These are phyloP conservation scores for Brachirus orientalis DNA, from an alignment of 2,113 vertebrate genomes.

Conservation along the genomic window DNA sequence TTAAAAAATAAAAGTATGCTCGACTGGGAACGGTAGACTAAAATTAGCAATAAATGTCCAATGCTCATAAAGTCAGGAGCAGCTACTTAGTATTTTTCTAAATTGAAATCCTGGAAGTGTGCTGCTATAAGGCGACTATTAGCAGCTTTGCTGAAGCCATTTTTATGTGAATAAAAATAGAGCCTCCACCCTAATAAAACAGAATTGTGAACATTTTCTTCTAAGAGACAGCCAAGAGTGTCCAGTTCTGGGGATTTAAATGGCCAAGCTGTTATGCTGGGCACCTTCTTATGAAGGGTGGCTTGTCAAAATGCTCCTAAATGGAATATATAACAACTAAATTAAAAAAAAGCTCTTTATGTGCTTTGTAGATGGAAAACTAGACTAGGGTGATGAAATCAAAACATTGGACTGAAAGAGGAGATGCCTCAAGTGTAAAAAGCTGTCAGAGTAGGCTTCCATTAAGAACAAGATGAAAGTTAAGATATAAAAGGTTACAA, in stretches of 20 bases:
- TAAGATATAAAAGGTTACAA: constrained; percentile 48
- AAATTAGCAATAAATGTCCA: constrained; percentile 43
- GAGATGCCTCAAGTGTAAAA: constrained; percentile 24
- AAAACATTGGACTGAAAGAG: constrained; percentile 45
- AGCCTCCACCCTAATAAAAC: constrained; percentile 71
- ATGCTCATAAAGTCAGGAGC: constrained; percentile 57
- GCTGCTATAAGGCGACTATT: constrained; percentile 43
- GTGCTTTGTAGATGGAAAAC: constrained; percentile 35
- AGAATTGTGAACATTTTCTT: constrained; percentile 69
- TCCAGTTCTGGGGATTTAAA: constrained; percentile 58
- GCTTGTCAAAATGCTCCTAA: constrained; percentile 47
- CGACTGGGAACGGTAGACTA: constrained; percentile 24
- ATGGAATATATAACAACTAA: constrained; percentile 63
- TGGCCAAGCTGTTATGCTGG: constrained; percentile 65
- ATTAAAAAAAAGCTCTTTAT: constrained; percentile 49
- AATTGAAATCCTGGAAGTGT: constrained; percentile 56
- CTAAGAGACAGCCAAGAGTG: constrained; percentile 50
- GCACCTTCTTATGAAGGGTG: constrained; percentile 51
- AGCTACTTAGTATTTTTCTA: constrained; percentile 49
- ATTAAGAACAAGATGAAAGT: constrained; percentile 17
- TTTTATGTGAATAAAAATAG: constrained; percentile 69
- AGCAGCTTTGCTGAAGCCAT: constrained; percentile 53
- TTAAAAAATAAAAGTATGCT: neutral
- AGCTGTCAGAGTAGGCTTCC: constrained; percentile 26
- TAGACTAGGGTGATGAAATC: constrained; percentile 24